These are phyloP conservation scores for Seriola quinqueradiata DNA, from an alignment of 2,113 vertebrate species.

Conservation along the genomic window DNA sequence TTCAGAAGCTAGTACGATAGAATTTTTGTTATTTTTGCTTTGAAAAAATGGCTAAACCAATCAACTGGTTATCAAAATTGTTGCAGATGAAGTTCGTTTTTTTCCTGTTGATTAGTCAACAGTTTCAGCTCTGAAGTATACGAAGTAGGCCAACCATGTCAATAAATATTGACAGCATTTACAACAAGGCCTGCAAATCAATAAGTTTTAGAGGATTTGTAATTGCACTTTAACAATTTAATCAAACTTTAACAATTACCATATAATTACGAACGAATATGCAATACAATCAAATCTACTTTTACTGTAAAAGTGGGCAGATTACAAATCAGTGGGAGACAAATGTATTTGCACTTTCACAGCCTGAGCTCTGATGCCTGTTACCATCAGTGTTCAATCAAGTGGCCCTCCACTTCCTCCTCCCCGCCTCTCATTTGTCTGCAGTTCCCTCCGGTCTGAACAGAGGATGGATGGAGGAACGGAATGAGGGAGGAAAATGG, in stretches of 20 bases:
- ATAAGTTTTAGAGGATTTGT: background rate
- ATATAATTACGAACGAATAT: background rate
- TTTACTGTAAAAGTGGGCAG: background rate
- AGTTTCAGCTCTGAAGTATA: background rate
- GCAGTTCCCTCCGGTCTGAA: slow-evolving; percentile 60
- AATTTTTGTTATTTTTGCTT: background rate
- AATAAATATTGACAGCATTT: background rate
- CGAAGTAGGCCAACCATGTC: background rate
- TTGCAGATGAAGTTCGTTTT: background rate
- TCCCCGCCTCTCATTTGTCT: slow-evolving; percentile 38
- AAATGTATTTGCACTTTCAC: slow-evolving; percentile 48
- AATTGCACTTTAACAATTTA: slow-evolving; percentile 14
- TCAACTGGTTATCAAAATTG: background rate
- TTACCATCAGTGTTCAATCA: slow-evolving; percentile 61
- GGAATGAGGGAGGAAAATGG: slow-evolving; percentile 48
- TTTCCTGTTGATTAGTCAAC: background rate
- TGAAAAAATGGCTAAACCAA: background rate
- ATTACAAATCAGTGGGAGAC: slow-evolving; percentile 40
- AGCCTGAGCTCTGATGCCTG: slow-evolving; percentile 27
- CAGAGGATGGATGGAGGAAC: slow-evolving; percentile 43
- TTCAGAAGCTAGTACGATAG: background rate
- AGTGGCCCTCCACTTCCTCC: slow-evolving; percentile 59
- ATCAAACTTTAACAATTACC: background rate
- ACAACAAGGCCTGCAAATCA: background rate
- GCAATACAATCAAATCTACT: background rate